A percentile compares a stretch with the other conserved stretches of the same genome.
phyloP scores from a whole-genome alignment of 2,888 invertebrate genomes.

The Brenthis daphne region DNA sequence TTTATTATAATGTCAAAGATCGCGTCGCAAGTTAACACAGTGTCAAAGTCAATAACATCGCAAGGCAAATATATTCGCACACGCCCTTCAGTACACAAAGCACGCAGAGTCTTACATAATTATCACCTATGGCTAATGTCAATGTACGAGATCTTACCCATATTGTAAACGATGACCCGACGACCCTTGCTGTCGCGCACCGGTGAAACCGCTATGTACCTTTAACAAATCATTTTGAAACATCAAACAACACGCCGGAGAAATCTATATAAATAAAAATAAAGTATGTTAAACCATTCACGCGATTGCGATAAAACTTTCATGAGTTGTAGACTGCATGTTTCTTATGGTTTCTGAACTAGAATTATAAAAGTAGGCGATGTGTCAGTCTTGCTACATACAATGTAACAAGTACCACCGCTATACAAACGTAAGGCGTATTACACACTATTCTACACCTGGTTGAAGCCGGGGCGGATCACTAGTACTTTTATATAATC shows the following conservation, averaged over 20 bases:
- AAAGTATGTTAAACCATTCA: too few species aligned
- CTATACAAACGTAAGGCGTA: too few species aligned
- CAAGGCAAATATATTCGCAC: conserved; percentile 28
- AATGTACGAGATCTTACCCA: conserved; percentile 70
- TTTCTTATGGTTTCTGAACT: too few species aligned
- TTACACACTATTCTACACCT: too few species aligned
- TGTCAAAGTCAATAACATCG: conserved; percentile 39
- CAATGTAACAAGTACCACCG: too few species aligned
- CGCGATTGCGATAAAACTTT: too few species aligned
- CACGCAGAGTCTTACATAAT: conserved; percentile 19
- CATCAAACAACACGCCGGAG: too few species aligned
- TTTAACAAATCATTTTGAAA: conserved; percentile 49
- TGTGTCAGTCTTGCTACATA: too few species aligned
- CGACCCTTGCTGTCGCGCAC: conserved; percentile 87
- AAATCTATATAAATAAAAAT: too few species aligned
- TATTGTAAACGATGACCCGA: conserved; percentile 86
- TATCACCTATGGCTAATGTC: conserved; percentile 43
- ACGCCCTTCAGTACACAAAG: conserved; percentile 19
- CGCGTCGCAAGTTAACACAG: conserved; percentile 20
- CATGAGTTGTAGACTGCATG: too few species aligned
- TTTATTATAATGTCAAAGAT: conserved; percentile 19
- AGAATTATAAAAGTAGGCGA: too few species aligned
- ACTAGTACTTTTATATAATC: conserved; percentile 36
- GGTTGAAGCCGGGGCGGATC: too few species aligned
- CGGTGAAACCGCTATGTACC: conserved; percentile 89